Conservation (phyloP, 1,140 invertebrate species). For the Platorchestia sp. region DNA sequence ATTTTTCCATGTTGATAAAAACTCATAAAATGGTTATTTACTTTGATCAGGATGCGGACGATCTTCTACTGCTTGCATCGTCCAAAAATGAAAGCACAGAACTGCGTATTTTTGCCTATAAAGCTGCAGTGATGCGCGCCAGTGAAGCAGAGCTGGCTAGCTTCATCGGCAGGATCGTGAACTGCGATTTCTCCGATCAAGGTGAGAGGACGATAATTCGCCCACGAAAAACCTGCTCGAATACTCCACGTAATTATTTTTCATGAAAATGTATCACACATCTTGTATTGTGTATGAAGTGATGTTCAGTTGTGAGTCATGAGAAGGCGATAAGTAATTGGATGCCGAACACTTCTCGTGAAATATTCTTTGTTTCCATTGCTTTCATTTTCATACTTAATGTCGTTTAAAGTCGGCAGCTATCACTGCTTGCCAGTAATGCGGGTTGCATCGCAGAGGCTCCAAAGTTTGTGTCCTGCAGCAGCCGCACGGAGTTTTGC, state of each 20-base stretch:
- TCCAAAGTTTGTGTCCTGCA: not conserved
- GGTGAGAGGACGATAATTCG: not conserved
- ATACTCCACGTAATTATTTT: not conserved
- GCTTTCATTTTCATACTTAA: not conserved
- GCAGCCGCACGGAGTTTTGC: not conserved
- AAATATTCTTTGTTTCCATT: not conserved
- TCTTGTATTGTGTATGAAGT: not conserved
- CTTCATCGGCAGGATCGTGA: not conserved
- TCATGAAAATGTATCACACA: too few species aligned
- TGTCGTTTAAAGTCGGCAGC: not conserved
- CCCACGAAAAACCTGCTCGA: not conserved
- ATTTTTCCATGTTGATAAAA: not conserved
- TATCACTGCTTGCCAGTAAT: not conserved
- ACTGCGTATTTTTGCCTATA: slow-evolving; percentile 24
- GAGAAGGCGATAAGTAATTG: not conserved
- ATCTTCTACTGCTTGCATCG: not conserved
- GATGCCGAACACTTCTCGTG: not conserved
- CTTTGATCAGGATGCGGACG: not conserved
- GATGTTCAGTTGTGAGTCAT: not conserved
- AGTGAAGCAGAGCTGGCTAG: not conserved
- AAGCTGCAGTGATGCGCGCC: not conserved
- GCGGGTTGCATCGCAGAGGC: not conserved
- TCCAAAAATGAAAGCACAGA: not conserved
- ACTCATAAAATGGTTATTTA: not conserved
- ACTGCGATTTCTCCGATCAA: not conserved